These are phyloP conservation scores for Gephyroberyx darwinii DNA, from an alignment of 2,797 vertebrate genomes.

Conservation along the genomic window DNA sequence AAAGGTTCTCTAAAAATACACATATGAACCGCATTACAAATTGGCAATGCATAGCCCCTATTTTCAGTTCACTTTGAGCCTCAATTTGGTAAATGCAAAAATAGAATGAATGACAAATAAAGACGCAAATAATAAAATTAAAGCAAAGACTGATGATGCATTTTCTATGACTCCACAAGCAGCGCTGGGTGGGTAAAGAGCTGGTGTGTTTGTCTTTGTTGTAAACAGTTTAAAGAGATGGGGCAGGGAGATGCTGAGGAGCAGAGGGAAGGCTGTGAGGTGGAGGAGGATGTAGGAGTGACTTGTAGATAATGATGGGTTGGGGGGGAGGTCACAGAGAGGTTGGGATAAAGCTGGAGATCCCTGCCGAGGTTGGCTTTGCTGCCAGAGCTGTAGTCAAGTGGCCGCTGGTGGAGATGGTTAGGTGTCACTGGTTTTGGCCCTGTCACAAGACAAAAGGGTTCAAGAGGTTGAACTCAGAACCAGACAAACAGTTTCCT, in stretches of 20 bases:
- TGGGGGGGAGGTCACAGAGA: slow-evolving; percentile 32
- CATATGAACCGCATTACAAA: slow-evolving; percentile 76
- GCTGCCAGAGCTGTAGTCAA: slow-evolving; percentile 49
- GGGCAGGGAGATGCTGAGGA: slow-evolving; percentile 9
- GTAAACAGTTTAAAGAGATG: slow-evolving; percentile 73
- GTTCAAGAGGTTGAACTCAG: slow-evolving; percentile 30
- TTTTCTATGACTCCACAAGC: slow-evolving; percentile 44
- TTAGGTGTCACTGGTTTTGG: slow-evolving; percentile 81
- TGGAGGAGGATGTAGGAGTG: slow-evolving; percentile 2
- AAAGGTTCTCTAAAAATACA: slow-evolving; percentile 79
- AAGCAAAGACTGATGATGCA: slow-evolving; percentile 19
- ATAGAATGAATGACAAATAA: slow-evolving; percentile 45
- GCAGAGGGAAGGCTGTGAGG: slow-evolving; percentile 8
- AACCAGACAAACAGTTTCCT: neutral
- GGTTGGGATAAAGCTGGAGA: slow-evolving; percentile 63
- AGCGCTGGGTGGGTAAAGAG: slow-evolving; percentile 51
- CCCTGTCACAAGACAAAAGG: slow-evolving; percentile 68
- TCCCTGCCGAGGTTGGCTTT: slow-evolving; percentile 74
- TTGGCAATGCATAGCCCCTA: slow-evolving; percentile 74
- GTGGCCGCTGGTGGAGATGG: slow-evolving; percentile 38
- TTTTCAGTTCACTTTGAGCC: slow-evolving; percentile 53
- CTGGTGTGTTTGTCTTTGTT: slow-evolving; percentile 71
- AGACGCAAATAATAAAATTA: slow-evolving; percentile 51
- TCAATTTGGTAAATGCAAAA: slow-evolving; percentile 54
- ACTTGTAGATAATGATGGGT: neutral